A percentile compares a stretch with the other conserved stretches of the same genome.
These are phyloP conservation scores for Microctonus brassicae DNA, from an alignment of 2,888 invertebrate genomes.

Conservation along the genomic window DNA sequence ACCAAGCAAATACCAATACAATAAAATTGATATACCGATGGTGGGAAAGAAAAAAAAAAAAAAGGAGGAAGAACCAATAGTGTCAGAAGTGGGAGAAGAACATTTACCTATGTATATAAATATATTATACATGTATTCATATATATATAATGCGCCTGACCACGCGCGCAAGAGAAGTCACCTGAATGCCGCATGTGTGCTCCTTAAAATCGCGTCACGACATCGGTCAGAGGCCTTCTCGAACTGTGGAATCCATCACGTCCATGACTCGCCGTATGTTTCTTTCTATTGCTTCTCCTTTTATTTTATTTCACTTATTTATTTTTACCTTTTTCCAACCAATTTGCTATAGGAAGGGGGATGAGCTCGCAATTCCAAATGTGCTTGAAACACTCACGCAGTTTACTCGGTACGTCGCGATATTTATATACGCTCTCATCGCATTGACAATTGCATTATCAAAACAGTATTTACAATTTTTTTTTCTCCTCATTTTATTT, in stretches of 20 bases:
- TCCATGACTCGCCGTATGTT: conserved; percentile 45
- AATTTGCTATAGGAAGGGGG: background rate
- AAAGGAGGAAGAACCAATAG: no score
- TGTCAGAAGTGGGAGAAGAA: conserved; percentile 14
- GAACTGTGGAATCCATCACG: conserved; percentile 58
- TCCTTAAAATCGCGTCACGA: conserved; percentile 47
- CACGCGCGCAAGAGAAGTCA: conserved; percentile 26
- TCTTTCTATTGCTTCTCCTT: conserved; percentile 16
- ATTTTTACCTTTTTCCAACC: conserved; percentile 19
- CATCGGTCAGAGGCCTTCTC: conserved; percentile 50
- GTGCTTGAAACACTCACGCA: background rate
- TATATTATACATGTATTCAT: no score
- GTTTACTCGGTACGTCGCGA: conserved; percentile 8
- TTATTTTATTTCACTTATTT: conserved; percentile 26
- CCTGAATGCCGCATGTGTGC: conserved; percentile 35
- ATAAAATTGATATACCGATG: background rate
- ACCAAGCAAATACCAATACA: background rate
- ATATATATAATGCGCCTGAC: background rate
- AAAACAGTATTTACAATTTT: no score
- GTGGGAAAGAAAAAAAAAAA: no score
- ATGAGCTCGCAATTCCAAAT: conserved; percentile 18
- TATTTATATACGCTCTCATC: background rate
- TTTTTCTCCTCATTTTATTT: background rate
- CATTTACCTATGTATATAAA: conserved; percentile 19
- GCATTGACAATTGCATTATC: background rate